Conservation (phyloP, 2,113 vertebrate genomes). For the Probosciger aterrimus region DNA sequence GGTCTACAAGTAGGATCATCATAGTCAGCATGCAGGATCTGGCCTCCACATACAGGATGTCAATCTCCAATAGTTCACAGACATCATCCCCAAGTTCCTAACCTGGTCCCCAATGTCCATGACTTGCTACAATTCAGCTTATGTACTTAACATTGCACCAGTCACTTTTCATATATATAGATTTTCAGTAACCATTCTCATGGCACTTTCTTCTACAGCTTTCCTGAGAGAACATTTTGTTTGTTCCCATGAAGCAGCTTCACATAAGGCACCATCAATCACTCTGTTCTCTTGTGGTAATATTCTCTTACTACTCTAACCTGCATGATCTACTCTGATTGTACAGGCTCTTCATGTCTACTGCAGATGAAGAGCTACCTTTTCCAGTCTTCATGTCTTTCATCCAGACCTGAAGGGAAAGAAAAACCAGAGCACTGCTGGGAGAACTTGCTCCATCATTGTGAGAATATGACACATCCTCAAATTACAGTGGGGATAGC, state of each 20-base stretch:
- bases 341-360: not conserved
- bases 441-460: not conserved
- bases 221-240: not conserved
- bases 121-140: not conserved
- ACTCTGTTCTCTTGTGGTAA: not conserved
- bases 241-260: not conserved
- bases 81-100: not conserved
- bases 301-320: not conserved
- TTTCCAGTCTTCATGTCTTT: not conserved
- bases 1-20: not conserved
- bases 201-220: not conserved
- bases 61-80: not conserved
- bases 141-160: not conserved
- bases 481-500: not conserved
- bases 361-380: not conserved
- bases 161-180: not conserved
- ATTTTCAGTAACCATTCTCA: not conserved
- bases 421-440: not conserved
- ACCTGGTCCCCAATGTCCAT: not conserved
- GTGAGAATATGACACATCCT: not conserved
- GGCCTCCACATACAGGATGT: not conserved
- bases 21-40: rapidly evolving
- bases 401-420: not conserved
- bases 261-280: not conserved
- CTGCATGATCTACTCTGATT: not conserved